phyloP scores from a whole-genome alignment of 2,797 vertebrate genomes.

The Thamnophis elegans region DNA sequence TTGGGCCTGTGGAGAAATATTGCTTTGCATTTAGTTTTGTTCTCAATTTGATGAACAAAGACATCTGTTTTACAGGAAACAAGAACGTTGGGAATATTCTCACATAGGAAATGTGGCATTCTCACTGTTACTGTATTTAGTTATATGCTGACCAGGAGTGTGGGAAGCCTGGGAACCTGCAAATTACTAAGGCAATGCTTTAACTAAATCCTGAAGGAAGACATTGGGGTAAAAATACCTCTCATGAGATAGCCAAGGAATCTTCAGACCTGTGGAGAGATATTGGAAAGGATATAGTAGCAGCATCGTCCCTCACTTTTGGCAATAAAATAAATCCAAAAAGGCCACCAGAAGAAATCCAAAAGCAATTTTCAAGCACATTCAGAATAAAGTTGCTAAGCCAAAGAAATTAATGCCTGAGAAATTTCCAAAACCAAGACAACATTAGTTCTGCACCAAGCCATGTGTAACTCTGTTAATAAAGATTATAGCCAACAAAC shows the following conservation, averaged over 20 bases:
- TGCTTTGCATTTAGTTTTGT: not conserved
- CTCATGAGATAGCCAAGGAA: not conserved
- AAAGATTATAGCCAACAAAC: not conserved
- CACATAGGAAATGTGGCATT: not conserved
- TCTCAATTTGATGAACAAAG: not conserved
- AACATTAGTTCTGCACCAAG: not conserved
- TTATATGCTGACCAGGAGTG: not conserved
- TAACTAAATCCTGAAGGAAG: not conserved
- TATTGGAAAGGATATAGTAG: not conserved
- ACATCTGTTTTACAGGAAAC: not conserved
- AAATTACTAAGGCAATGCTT: not conserved
- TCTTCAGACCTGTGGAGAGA: not conserved
- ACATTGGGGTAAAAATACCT: not conserved
- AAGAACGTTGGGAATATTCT: not conserved
- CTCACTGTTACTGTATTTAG: not conserved
- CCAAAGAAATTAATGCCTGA: not conserved
- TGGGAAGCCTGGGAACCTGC: not conserved
- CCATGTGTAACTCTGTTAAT: not conserved
- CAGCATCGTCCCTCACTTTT: not conserved
- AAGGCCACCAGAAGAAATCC: not conserved
- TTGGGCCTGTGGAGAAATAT: not conserved
- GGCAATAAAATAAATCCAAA: not conserved
- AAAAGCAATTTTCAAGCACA: not conserved
- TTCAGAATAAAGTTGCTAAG: not conserved
- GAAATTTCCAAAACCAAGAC: not conserved